phyloP scores from a whole-genome alignment of 30 jellyfish, hydroid and myxozoan species.

The Cassiopea andromeda region DNA sequence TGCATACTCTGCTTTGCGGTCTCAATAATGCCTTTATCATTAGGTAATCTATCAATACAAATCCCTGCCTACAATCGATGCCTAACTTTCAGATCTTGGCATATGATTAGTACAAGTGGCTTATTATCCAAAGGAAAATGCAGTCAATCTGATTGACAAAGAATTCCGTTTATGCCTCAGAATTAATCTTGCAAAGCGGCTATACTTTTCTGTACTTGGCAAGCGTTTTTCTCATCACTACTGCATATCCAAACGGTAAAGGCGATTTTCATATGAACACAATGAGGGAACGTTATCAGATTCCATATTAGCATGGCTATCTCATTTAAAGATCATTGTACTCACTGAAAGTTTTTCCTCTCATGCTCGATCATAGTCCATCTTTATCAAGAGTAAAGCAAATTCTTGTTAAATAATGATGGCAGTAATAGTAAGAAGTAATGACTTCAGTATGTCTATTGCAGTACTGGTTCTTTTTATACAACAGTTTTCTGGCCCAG shows the following conservation, averaged over 20 bases:
- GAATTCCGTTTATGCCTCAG: background rate
- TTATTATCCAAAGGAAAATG: background rate
- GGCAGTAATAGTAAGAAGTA: no score
- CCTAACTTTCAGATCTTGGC: constrained; percentile 9
- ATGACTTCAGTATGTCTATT: no score
- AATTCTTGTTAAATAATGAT: no score
- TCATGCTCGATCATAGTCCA: no score
- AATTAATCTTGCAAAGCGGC: background rate
- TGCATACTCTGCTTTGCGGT: background rate
- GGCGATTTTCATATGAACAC: constrained; percentile 4
- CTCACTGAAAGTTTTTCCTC: no score
- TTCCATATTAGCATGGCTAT: background rate
- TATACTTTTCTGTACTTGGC: background rate
- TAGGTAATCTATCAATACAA: background rate
- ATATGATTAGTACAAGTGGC: background rate
- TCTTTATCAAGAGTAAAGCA: no score
- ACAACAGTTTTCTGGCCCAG: no score
- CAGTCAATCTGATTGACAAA: background rate
- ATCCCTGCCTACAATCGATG: background rate
- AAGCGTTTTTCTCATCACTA: constrained; percentile 30
- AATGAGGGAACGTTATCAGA: background rate
- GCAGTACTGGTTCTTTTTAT: no score
- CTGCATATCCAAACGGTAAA: background rate
- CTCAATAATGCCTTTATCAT: background rate
- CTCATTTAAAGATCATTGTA: background rate